Percentiles rank a stretch among this genome's conserved stretches.
phyloP scores from a whole-genome alignment of 2,113 vertebrate species.

The Neodontobutis hainanensis region DNA sequence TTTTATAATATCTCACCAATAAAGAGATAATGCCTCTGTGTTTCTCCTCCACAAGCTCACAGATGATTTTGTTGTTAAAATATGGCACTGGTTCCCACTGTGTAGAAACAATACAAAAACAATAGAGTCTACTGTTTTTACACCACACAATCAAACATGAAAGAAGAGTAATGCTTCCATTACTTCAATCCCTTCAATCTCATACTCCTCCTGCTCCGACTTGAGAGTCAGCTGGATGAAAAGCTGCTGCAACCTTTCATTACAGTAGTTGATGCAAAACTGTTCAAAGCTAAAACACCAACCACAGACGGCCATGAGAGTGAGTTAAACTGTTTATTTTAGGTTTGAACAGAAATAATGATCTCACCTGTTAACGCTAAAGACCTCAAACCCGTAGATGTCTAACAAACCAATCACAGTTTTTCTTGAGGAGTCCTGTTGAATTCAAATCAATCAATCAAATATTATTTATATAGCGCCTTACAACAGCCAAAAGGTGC shows the following conservation, averaged over 20 bases:
- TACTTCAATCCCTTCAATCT: conserved; percentile 94
- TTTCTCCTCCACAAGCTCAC: conserved; percentile 93
- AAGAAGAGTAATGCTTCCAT: background rate
- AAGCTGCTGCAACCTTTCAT: conserved; percentile 97
- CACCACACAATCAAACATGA: background rate
- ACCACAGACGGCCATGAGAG: background rate
- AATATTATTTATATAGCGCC: no score
- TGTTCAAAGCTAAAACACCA: conserved; percentile 89
- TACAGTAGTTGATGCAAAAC: conserved; percentile 99
- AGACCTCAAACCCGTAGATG: conserved; percentile 98
- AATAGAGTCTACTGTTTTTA: background rate
- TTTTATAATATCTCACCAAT: conserved; percentile 79
- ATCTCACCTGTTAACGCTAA: conserved; percentile 90
- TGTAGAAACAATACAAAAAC: background rate
- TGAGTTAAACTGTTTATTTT: background rate
- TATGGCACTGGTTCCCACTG: conserved; percentile 97
- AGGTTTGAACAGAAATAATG: background rate
- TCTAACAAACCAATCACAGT: conserved; percentile 93
- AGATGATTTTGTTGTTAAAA: conserved; percentile 98
- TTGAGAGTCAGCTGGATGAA: conserved; percentile 94
- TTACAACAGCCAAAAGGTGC: no score
- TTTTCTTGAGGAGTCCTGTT: conserved; percentile 86
- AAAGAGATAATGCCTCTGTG: conserved; percentile 95
- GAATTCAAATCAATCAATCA: no score
- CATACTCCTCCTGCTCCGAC: conserved; percentile 95